Evolutionary conservation across 1,140 invertebrate genomes (phyloP), one percentile per base, ranked within the genome.

Genomic region (Lasaia peninsularis): DNA sequence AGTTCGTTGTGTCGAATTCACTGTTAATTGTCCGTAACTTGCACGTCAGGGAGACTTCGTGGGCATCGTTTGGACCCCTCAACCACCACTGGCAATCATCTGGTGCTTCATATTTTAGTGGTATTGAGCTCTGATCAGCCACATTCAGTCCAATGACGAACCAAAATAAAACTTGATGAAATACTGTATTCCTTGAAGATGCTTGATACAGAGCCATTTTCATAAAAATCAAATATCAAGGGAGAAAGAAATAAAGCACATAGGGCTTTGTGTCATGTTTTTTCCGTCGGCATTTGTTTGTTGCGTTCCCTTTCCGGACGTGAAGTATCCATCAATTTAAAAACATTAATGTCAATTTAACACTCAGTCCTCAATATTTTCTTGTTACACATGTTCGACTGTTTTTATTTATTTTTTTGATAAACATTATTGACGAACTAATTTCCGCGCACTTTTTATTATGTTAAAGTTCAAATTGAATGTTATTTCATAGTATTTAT

Each of bases 1-100:
- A 96, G 82, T 97, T 97, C 8, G 94, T 95, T n/a, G 93, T 94
- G 71, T 96, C 94, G 71, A 95, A 94, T 75, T 95, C 94, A 82
- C 94, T 95, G 84, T 95, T 95, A 73, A 94, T 94, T 32, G 94
- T 94, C 35, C 94, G 83, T 66, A 96, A 91, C 86, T 93, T 93
- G 88, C 96, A 97, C 37, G 92, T 94, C 32, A 97, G 90, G 9
- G 93, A 91, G 49, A 96, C 94, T 74, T 95, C 95, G 65, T 94
- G 93, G 18, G 88, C 79, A 34, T 88, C 86, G 9, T 88, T 84
- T 21, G 91, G 90, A 63, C 91, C 91, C 56, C 87, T 75, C 11
- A 92, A 71, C 91, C 92, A 93, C 94, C 94, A 95, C 69, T 93
- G 92, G 73, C 95, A 97, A 76, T 96, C 94, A 69, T 96, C 94